Percentiles rank a stretch among this genome's conserved stretches.
phyloP scores from a whole-genome alignment of 2,797 vertebrate species.

The Garrulus glandarius region DNA sequence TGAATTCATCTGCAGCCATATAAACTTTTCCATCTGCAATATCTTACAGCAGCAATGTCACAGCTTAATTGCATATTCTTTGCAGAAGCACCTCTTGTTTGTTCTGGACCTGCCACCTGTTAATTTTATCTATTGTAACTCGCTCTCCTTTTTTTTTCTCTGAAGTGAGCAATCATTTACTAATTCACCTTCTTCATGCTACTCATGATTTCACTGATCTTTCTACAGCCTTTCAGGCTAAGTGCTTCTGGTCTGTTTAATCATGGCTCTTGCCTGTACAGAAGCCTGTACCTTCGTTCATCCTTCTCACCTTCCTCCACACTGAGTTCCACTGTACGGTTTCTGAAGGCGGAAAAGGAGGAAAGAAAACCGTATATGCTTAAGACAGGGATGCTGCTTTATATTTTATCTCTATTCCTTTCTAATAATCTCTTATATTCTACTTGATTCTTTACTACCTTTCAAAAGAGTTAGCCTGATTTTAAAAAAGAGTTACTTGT shows the following conservation, averaged over 20 bases:
- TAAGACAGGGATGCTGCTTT: neutral
- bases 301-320: neutral
- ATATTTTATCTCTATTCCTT: neutral
- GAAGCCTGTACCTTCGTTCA: neutral
- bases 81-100: neutral
- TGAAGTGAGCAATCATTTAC: neutral
- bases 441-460: neutral
- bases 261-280: neutral
- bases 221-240: neutral
- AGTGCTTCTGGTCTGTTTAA: neutral
- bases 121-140: neutral
- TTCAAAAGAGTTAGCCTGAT: neutral
- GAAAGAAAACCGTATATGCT: neutral
- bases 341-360: neutral
- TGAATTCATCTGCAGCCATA: neutral
- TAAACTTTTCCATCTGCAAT: neutral
- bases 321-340: neutral
- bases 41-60: neutral
- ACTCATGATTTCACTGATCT: neutral
- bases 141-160: neutral
- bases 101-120: neutral
- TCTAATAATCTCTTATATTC: neutral
- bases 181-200: neutral
- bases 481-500: neutral
- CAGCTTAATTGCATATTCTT: neutral